Base-by-base conservation (phyloP, 2,797 vertebrate genomes). In the Todus mexicanus region DNA sequence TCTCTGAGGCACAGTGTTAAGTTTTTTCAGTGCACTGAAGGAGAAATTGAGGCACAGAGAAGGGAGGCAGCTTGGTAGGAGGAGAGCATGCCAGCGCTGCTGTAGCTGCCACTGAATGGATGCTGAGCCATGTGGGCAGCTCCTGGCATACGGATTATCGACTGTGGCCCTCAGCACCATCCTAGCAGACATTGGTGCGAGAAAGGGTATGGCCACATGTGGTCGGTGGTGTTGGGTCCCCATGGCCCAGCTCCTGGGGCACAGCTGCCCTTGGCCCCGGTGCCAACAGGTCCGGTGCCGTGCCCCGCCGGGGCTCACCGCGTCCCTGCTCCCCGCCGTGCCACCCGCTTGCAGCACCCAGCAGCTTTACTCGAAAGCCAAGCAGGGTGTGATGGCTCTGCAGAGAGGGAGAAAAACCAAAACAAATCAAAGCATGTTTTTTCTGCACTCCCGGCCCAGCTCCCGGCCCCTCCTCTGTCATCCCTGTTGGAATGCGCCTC, bases 351-450 rank as follows among this genome's bases (percentile, higher is more conserved):
- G n/a, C 64, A 74, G 84, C 81, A 53, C 59, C 26, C 56, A 20
- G 60, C 2, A 1, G 21, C 81, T 92, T 90, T 93, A 87, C 93
- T 94, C 78, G 75, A 93, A 94, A 96, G 90, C 92, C 90, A 40
- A 7, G 73, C 15, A 0, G 63, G 83, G 37, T 4, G 54, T 40
- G 76, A 75, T 15, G 6, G 82, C 45, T 40, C 84, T 47, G 75
- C 72, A 45, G 48, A 53, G 38, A 31, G 18, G n/a, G 76, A 80
- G 31, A 10, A 70, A 80, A 90, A 56, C 11, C 90, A 47, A 93
- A 93, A 92, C 93, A 94, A 92, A 94, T 84, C 59, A 0, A 6
- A 93, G 92, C 69, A 71, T 35, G 84, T 50, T 69, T 42, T 33
- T 69, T 37, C 21, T 8, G 8, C 40, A 2, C 78, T 92, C 68